Conservation (phyloP, 2,888 invertebrate genomes). For the Vesta saturnalis region DNA sequence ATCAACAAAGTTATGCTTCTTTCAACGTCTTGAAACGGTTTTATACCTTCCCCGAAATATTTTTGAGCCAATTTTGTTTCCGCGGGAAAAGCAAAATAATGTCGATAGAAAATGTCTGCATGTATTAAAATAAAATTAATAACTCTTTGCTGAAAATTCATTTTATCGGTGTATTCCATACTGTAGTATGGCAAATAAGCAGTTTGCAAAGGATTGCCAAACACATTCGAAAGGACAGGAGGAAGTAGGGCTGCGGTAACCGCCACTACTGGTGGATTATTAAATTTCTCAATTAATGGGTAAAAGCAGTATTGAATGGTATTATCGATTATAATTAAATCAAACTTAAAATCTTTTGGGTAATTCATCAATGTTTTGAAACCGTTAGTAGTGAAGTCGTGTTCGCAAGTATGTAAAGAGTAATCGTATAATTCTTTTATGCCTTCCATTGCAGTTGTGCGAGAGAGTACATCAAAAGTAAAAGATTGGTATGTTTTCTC, state of each 20-base stretch:
- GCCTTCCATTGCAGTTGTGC: neutral
- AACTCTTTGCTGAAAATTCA: constrained; percentile 47
- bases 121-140: constrained; percentile 40
- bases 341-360: constrained; percentile 43
- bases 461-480: neutral
- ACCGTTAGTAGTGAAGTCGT: constrained; percentile 32
- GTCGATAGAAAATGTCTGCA: constrained; percentile 26
- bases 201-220: constrained; percentile 46
- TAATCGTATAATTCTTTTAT: neutral
- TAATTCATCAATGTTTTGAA: constrained; percentile 40
- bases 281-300: constrained; percentile 43
- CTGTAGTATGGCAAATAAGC: constrained; percentile 47
- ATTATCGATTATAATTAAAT: constrained; percentile 45
- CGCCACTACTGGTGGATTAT: constrained; percentile 37
- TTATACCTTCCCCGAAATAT: constrained; percentile 46
- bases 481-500: constrained; percentile 2
- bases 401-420: constrained; percentile 15
- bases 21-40: constrained; percentile 45
- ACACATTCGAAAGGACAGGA: constrained; percentile 35
- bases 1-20: constrained; percentile 50
- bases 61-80: constrained; percentile 42
- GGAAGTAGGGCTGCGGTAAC: constrained; percentile 29
- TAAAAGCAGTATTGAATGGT: constrained; percentile 41
- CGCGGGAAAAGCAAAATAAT: constrained; percentile 34
- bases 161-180: constrained; percentile 41